These are phyloP conservation scores for Pachydiplax longipennis DNA, from an alignment of 2,888 invertebrate genomes.

Conservation along the genomic window DNA sequence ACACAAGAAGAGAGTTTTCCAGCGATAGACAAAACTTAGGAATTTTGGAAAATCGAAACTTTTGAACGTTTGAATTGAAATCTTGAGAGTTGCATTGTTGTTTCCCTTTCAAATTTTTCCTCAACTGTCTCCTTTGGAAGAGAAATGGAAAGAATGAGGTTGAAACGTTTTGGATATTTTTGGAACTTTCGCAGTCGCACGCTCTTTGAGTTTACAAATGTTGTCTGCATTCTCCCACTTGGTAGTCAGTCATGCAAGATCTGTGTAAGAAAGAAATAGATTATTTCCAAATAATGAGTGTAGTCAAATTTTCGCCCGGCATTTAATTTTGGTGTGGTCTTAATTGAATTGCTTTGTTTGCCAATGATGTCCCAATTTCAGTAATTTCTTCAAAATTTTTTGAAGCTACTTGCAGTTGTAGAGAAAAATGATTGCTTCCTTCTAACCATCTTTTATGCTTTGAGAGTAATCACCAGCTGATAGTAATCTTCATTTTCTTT, in stretches of 20 bases:
- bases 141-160: neutral
- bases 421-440: neutral
- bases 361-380: conserved; percentile 27
- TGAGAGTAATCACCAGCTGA: neutral
- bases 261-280: neutral
- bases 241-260: conserved; percentile 9
- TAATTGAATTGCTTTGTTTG: conserved; percentile 23
- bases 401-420: neutral
- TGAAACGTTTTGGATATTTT: neutral
- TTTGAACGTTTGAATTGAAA: neutral
- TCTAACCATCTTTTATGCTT: neutral
- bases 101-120: neutral
- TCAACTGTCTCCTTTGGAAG: neutral
- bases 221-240: conserved; percentile 15
- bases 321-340: conserved; percentile 41
- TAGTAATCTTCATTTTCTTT: neutral
- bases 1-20: neutral
- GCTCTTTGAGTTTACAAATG: neutral
- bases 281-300: conserved; percentile 28
- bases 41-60: neutral
- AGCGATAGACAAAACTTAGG: neutral
- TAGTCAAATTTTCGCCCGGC: conserved; percentile 16
- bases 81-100: neutral
- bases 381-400: conserved; percentile 1
- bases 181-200: neutral